A percentile compares a stretch with the other conserved stretches of the same genome.
These are phyloP conservation scores for Tragelaphus scriptus DNA, from an alignment of 2,113 vertebrate genomes.

Conservation along the genomic window DNA sequence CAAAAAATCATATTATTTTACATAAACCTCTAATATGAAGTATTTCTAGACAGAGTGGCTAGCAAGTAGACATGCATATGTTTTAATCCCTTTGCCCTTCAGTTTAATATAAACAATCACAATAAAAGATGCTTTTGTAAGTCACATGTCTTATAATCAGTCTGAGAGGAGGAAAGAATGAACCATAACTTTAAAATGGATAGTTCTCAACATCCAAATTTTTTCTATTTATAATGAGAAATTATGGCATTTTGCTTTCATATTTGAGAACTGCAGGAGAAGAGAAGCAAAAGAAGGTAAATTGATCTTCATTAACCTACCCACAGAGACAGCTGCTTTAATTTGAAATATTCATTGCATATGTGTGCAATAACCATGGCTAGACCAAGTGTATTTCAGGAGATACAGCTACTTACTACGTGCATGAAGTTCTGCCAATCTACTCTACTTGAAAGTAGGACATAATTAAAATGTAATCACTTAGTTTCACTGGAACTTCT, in stretches of 20 bases:
- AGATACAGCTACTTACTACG: constrained; percentile 52
- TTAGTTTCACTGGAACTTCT: constrained; percentile 56
- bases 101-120: neutral
- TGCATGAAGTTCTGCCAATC: constrained; percentile 63
- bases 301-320: constrained; percentile 57
- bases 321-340: neutral
- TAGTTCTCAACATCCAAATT: neutral
- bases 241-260: constrained; percentile 32
- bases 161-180: neutral
- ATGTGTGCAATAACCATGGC: neutral
- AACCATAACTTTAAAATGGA: neutral
- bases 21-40: neutral
- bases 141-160: neutral
- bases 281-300: constrained; percentile 37
- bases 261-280: constrained; percentile 4
- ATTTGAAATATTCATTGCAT: constrained; percentile 48
- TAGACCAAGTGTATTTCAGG: constrained; percentile 52
- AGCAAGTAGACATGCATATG: neutral
- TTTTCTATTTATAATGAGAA: constrained; percentile 10
- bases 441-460: constrained; percentile 23
- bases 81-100: neutral
- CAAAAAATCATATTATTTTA: neutral
- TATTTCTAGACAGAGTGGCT: neutral
- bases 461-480: constrained; percentile 68
- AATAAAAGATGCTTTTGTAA: neutral